Conservation (phyloP, 1,140 invertebrate genomes). For the Ceratosolen fusciceps region DNA sequence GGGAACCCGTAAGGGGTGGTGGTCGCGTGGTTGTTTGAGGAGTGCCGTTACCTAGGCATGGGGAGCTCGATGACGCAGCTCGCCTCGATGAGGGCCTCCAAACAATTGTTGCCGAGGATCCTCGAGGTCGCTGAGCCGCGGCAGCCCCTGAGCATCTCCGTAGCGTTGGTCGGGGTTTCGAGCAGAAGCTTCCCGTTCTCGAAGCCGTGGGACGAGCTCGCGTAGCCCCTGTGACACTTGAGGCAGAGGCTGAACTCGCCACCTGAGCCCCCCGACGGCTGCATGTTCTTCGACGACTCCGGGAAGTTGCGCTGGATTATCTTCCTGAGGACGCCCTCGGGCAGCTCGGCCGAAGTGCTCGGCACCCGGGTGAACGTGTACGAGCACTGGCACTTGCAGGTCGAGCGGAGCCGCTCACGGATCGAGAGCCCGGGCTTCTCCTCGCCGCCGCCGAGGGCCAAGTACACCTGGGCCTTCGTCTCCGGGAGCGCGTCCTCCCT, state of each 20-base stretch:
- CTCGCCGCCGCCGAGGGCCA: conserved; percentile 84
- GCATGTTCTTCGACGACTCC: conserved; percentile 65
- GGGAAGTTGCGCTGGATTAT: conserved; percentile 67
- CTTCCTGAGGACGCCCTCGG: conserved; percentile 62
- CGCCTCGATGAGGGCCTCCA: conserved; percentile 66
- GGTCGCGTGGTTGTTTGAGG: too few relatives aligned
- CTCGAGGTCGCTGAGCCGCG: conserved; percentile 24
- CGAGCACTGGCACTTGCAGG: conserved; percentile 61
- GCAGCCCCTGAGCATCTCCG: conserved; percentile 63
- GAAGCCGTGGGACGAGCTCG: conserved; percentile 50
- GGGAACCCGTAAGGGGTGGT: too few relatives aligned
- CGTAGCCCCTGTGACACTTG: conserved; percentile 57
- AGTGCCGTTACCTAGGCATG: conserved; percentile 71
- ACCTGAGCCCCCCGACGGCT: conserved; percentile 49
- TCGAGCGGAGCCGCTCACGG: conserved; percentile 44
- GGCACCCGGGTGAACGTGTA: conserved; percentile 61
- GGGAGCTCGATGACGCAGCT: conserved; percentile 76
- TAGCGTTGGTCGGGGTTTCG: conserved; percentile 66
- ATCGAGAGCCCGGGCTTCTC: conserved; percentile 72
- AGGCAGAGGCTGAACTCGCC: conserved; percentile 54
- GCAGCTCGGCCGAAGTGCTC: conserved; percentile 64
- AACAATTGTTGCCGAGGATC: conserved; percentile 55
- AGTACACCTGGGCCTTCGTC: conserved; percentile 74
- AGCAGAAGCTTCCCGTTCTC: conserved; percentile 58
- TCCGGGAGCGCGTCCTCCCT: background rate